Conservation (phyloP, 2,888 invertebrate genomes). For the Caenorhabditis drosophilae region DNA sequence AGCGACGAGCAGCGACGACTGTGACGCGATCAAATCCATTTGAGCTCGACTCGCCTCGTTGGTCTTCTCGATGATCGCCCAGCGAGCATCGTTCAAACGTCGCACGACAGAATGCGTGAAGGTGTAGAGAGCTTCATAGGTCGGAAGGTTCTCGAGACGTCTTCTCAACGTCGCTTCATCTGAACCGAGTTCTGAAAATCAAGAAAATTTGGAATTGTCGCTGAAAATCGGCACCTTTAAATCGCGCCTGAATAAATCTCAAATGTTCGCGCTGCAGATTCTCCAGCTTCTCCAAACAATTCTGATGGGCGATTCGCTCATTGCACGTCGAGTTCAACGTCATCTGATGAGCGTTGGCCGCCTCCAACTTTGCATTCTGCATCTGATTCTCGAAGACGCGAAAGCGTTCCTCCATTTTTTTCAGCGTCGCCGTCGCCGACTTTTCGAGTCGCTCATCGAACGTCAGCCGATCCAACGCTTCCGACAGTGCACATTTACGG, state of each 20-base stretch:
- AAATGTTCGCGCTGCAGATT: conserved; percentile 64
- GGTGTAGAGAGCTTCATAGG: conserved; percentile 67
- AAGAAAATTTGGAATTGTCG: no score
- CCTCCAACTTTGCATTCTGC: conserved; percentile 51
- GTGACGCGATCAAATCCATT: conserved; percentile 58
- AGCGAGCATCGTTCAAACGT: conserved; percentile 45
- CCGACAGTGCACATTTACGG: conserved; percentile 50
- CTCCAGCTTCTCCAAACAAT: conserved; percentile 64
- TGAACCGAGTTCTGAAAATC: conserved; percentile 18
- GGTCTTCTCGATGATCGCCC: conserved; percentile 56
- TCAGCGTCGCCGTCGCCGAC: conserved; percentile 24
- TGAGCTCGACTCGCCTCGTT: conserved; percentile 42
- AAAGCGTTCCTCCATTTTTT: conserved; percentile 57
- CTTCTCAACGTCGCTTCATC: conserved; percentile 37
- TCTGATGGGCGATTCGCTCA: conserved; percentile 57
- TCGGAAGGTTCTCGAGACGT: conserved; percentile 59
- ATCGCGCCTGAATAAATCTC: conserved; percentile 49
- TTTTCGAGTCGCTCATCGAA: conserved; percentile 48
- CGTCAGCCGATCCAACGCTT: conserved; percentile 56
- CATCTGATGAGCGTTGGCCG: conserved; percentile 55
- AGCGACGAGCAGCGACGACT: conserved; percentile 59
- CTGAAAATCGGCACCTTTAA: no score
- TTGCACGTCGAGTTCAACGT: conserved; percentile 48
- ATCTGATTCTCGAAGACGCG: conserved; percentile 53
- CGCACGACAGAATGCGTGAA: conserved; percentile 64